A percentile compares a stretch with the other conserved stretches of the same genome.
These are phyloP conservation scores for Antedon mediterranea DNA, from an alignment of 53 echinoderm and acorn worm genomes.

Conservation along the genomic window DNA sequence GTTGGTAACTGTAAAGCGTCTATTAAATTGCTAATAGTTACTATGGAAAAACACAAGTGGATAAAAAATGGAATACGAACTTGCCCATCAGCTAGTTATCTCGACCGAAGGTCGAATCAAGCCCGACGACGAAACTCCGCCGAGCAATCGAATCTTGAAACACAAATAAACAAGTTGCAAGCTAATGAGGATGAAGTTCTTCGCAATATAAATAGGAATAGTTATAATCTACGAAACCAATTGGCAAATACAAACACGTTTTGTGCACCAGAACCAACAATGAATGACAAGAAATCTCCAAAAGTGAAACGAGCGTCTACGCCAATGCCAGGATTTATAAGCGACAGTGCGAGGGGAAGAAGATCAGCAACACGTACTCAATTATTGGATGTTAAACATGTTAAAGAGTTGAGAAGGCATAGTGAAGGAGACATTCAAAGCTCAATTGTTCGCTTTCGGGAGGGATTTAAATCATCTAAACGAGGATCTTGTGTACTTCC, in stretches of 20 bases:
- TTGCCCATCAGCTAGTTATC: not conserved
- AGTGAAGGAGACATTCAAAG: not conserved
- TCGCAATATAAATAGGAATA: not conserved
- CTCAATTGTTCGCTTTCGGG: not conserved
- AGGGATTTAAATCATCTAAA: not conserved
- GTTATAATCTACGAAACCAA: not conserved
- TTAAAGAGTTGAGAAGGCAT: not conserved
- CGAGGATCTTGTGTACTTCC: not conserved
- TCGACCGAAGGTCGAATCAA: not conserved
- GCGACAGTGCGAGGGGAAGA: not conserved
- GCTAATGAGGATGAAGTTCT: not conserved
- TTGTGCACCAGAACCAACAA: not conserved
- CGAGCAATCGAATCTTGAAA: not conserved
- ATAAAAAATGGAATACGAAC: not conserved
- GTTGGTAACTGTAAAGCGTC: not conserved
- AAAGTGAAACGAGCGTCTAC: not conserved
- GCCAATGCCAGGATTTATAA: not conserved
- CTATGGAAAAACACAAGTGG: not conserved
- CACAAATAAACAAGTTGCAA: not conserved
- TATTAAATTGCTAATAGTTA: not conserved
- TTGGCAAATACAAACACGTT: not conserved
- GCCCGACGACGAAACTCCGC: not conserved
- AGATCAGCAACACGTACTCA: not conserved
- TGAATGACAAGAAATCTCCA: not conserved
- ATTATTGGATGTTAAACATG: not conserved